Evolutionary conservation across 2,888 invertebrate species (phyloP).

Genomic region (Siphlonurus alternatus): DNA sequence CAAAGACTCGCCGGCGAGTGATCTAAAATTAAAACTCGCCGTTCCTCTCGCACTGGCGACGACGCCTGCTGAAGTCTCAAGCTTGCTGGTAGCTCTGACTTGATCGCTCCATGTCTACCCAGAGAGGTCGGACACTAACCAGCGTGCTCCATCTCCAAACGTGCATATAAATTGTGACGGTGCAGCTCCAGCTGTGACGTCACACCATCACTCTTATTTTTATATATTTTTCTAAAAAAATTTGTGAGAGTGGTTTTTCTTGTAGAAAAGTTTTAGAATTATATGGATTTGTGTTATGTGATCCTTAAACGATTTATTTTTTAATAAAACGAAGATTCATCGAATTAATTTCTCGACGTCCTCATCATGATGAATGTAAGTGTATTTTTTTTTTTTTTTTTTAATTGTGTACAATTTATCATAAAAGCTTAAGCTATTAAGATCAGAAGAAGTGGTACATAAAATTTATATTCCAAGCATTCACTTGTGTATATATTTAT

Average conservation of each 20-base stretch:
- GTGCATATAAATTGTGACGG: not conserved
- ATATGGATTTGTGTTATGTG: not conserved
- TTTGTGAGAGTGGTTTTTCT: no score
- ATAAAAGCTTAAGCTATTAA: no score
- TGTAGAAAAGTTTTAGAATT: no score
- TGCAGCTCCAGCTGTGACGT: not conserved
- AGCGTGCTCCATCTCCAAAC: not conserved
- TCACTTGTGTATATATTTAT: no score
- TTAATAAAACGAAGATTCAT: not conserved
- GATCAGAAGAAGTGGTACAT: no score
- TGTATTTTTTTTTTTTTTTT: not conserved
- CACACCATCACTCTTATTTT: not conserved
- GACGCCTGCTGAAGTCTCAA: no score
- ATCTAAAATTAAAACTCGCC: not conserved
- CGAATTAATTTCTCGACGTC: not conserved
- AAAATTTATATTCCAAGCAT: no score
- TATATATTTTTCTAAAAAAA: no score
- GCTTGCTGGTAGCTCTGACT: not conserved
- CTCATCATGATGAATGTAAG: not conserved
- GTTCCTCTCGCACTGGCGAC: no score
- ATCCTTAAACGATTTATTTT: not conserved
- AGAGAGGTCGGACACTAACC: not conserved
- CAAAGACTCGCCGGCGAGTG: not conserved
- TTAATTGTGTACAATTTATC: no score
- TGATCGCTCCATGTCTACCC: not conserved